Evolutionary conservation across 2,113 vertebrate genomes (phyloP).

Genomic region (Haplochromis vanheusdeni): DNA sequence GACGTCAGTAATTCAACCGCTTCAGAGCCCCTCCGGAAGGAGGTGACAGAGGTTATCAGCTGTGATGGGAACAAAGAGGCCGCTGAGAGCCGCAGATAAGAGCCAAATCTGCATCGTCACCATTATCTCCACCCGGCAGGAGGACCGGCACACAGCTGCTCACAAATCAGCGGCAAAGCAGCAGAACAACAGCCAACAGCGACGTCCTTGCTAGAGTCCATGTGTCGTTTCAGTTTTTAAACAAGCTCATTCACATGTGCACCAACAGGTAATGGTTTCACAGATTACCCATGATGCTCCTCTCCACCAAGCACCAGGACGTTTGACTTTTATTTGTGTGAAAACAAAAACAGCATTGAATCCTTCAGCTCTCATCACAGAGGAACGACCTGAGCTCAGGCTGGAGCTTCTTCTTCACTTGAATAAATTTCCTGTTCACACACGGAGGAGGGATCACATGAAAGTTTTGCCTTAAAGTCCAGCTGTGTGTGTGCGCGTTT

Average conservation of each 20-base stretch:
- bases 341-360: neutral
- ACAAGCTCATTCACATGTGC: neutral
- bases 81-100: neutral
- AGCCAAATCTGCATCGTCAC: neutral
- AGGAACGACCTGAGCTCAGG: neutral
- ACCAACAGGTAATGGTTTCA: neutral
- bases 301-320: neutral
- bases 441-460: neutral
- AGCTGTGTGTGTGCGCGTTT: neutral
- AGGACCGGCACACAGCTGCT: neutral
- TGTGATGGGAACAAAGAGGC: neutral
- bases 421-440: neutral
- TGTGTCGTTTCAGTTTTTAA: neutral
- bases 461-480: neutral
- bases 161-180: neutral
- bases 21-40: neutral
- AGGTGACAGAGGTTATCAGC: neutral
- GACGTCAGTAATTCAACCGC: neutral
- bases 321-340: neutral
- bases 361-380: neutral
- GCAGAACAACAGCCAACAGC: neutral
- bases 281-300: neutral
- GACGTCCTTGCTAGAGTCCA: neutral
- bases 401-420: neutral
- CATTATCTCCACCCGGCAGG: neutral